phyloP scores from a whole-genome alignment of 1,140 invertebrate species.

The Polypedilum vanderplanki region DNA sequence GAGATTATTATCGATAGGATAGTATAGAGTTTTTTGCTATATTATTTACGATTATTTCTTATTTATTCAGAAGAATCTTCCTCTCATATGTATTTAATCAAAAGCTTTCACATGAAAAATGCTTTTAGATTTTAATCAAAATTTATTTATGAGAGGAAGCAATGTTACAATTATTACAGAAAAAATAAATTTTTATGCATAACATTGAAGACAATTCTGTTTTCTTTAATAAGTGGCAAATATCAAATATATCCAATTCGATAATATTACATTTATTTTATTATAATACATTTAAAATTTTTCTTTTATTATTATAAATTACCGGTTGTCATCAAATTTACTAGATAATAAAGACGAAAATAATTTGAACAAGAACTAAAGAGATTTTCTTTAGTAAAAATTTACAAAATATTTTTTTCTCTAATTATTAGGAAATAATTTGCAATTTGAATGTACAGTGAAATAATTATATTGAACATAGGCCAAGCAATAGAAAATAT shows the following conservation, averaged over 20 bases:
- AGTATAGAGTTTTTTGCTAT: not conserved
- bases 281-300: not conserved
- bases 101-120: not conserved
- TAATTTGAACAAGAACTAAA: too few relatives aligned
- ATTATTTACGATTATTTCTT: not conserved
- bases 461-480: not conserved
- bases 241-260: conserved; percentile 13
- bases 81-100: not conserved
- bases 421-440: too few relatives aligned
- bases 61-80: not conserved
- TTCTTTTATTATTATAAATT: not conserved
- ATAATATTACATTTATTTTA: not conserved
- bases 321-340: not conserved
- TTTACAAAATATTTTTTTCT: too few relatives aligned
- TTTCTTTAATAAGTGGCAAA: not conserved
- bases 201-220: not conserved
- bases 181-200: not conserved
- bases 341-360: too few relatives aligned
- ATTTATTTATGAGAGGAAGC: too few relatives aligned
- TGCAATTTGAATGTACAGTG: too few relatives aligned
- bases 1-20: not conserved
- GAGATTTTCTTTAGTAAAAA: too few relatives aligned
- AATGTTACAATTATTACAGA: not conserved
- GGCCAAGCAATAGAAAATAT: conserved; percentile 12
- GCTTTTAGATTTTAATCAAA: too few relatives aligned